phyloP scores from a whole-genome alignment of 1,140 invertebrate species.

The Pogonomyrmex barbatus region DNA sequence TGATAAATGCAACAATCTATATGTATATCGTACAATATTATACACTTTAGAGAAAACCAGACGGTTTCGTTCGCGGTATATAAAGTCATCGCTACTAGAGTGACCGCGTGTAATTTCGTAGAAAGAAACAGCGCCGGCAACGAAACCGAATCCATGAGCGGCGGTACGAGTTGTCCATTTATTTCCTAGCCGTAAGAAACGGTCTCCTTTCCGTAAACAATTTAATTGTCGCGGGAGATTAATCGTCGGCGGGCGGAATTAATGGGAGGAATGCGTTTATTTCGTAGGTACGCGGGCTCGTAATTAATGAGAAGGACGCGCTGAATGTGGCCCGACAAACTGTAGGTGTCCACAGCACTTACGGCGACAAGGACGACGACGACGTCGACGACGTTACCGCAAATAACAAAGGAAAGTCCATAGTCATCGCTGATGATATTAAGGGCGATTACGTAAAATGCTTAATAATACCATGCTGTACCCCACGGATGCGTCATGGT shows the following conservation, averaged over 20 bases:
- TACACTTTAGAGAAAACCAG: background rate
- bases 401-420: slow-evolving; percentile 68
- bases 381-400: slow-evolving; percentile 34
- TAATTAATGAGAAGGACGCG: slow-evolving; percentile 76
- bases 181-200: slow-evolving; percentile 65
- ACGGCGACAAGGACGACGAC: slow-evolving; percentile 44
- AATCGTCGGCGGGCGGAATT: slow-evolving; percentile 72
- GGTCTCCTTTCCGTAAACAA: slow-evolving; percentile 72
- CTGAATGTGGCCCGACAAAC: slow-evolving; percentile 74
- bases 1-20: slow-evolving; percentile 49
- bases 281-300: slow-evolving; percentile 65
- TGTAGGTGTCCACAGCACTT: slow-evolving; percentile 69
- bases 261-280: slow-evolving; percentile 78
- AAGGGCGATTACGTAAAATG: slow-evolving; percentile 74
- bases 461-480: slow-evolving; percentile 69
- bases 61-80: background rate
- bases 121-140: slow-evolving; percentile 44
- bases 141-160: slow-evolving; percentile 58
- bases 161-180: slow-evolving; percentile 63
- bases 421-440: slow-evolving; percentile 67
- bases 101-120: slow-evolving; percentile 59
- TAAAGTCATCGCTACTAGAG: slow-evolving; percentile 30
- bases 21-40: background rate
- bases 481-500: slow-evolving; percentile 39
- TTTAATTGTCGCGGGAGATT: slow-evolving; percentile 76